These are phyloP conservation scores for Eupeodes luniger DNA, from an alignment of 2,888 invertebrate genomes.

Conservation along the genomic window DNA sequence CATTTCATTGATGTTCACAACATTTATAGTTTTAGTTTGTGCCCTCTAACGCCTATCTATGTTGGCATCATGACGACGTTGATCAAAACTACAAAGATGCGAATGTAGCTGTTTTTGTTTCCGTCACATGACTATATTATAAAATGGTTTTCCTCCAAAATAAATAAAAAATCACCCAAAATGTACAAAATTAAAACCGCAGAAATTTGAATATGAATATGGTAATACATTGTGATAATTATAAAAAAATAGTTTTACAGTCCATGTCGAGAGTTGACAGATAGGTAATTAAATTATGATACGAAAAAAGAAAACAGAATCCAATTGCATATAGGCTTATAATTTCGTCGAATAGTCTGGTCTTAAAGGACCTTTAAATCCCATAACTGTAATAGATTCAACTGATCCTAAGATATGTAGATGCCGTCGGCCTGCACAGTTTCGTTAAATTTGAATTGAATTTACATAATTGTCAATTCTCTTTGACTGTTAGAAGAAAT, in stretches of 20 bases:
- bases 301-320: too few species aligned
- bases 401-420: too few species aligned
- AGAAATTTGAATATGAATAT: slow-evolving; percentile 53
- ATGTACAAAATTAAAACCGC: slow-evolving; percentile 18
- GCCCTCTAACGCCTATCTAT: slow-evolving; percentile 31
- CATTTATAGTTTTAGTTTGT: slow-evolving; percentile 65
- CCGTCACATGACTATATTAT: slow-evolving; percentile 42
- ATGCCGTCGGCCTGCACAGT: too few species aligned
- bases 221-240: slow-evolving; percentile 19
- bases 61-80: slow-evolving; percentile 4
- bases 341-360: too few species aligned
- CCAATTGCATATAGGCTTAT: too few species aligned
- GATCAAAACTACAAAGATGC: slow-evolving; percentile 16
- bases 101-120: slow-evolving; percentile 21
- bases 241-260: slow-evolving; percentile 21
- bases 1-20: slow-evolving; percentile 46
- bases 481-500: too few species aligned
- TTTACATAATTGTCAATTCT: too few species aligned
- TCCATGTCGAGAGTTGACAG: neutral
- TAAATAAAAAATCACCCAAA: slow-evolving; percentile 43
- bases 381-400: too few species aligned
- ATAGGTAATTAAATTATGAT: neutral
- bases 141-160: slow-evolving; percentile 36
- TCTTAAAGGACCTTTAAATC: too few species aligned
- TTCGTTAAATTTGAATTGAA: too few species aligned